Evolutionary conservation across 2,888 invertebrate genomes (phyloP), one percentile per base, ranked within the genome.

Genomic region (Tiliacea aurago): DNA sequence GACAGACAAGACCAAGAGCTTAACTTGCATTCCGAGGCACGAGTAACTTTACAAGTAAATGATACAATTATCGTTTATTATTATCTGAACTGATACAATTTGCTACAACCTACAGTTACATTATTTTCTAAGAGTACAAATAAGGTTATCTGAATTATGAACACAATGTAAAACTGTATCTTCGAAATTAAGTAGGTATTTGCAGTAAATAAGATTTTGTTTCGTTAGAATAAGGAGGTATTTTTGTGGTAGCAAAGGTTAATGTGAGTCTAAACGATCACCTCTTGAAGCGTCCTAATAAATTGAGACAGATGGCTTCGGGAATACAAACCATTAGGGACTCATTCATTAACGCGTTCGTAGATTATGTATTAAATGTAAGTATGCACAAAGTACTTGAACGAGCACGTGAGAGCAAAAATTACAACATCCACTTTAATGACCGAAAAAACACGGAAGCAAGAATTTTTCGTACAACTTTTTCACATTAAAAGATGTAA

Each of bases 391-490:
- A 23, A 58, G 62, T 45, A 74, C 62, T 56, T 62, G 47, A 63
- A 66, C 49, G 33, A 65, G n/a, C 37, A 74, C 65, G 68, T 68
- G 41, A 55, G 64, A 64, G 62, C 23, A 65, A 68, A 81, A 55
- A 64, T 64, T 55, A 83, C 55, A 75, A 68, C 70, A 83, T 78
- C 61, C 68, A 83, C 58, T 61, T 65, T 41, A 63, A 75, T 67
- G 47, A 75, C 33, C 11, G 58, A 77, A 70, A 69, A 73, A 73
- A 82, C 83, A 79, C 80, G 37, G 64, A 84, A 73, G 84, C 84
- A 71, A 65, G 58, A 77, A 64, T 28, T 61, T 56, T 68, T 61
- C 63, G 45, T 65, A 56, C 66, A 74, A 70, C 53, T 45, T 69
- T 49, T 63, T 47, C 33, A 65, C 45, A 64, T 23, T 61, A 41